Evolutionary conservation across 2,888 invertebrate genomes (phyloP).

Genomic region (Pseudococcus viburni): DNA sequence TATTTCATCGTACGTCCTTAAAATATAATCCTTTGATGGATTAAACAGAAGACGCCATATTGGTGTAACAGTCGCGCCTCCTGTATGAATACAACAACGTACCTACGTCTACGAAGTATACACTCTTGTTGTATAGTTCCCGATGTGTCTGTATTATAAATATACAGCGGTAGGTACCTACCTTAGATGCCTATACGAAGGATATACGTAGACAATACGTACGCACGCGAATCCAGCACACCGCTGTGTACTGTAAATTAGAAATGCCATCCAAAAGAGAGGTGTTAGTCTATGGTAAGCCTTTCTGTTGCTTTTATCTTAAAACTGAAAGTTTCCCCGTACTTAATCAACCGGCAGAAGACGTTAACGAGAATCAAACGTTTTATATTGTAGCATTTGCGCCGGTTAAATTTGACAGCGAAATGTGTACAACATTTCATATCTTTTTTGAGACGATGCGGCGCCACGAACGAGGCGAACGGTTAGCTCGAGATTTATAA

Average conservation of each 20-base stretch:
- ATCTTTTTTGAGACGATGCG: slow-evolving; percentile 15
- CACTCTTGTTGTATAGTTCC: neutral
- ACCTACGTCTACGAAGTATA: neutral
- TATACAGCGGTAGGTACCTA: neutral
- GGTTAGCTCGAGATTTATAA: slow-evolving; percentile 44
- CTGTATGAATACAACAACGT: neutral
- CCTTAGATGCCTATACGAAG: too few relatives aligned
- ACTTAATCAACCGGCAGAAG: slow-evolving; percentile 48
- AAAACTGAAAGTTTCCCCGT: slow-evolving; percentile 33
- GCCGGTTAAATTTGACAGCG: slow-evolving; percentile 44
- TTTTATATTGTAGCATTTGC: slow-evolving; percentile 35
- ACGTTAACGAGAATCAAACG: slow-evolving; percentile 52
- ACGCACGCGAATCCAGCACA: neutral
- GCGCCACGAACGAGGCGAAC: neutral
- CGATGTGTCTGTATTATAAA: neutral
- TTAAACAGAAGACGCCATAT: slow-evolving; percentile 54
- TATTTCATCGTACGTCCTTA: slow-evolving; percentile 60
- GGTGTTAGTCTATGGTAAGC: slow-evolving; percentile 51
- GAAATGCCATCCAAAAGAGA: slow-evolving; percentile 45
- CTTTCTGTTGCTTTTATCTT: slow-evolving; percentile 51
- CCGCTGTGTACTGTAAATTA: slow-evolving; percentile 23
- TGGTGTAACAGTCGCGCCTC: slow-evolving; percentile 33
- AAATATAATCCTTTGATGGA: slow-evolving; percentile 62
- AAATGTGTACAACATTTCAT: slow-evolving; percentile 40
- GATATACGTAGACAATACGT: neutral